Evolutionary conservation across 2,888 invertebrate species (phyloP).

Genomic region (Agrotis clavis): DNA sequence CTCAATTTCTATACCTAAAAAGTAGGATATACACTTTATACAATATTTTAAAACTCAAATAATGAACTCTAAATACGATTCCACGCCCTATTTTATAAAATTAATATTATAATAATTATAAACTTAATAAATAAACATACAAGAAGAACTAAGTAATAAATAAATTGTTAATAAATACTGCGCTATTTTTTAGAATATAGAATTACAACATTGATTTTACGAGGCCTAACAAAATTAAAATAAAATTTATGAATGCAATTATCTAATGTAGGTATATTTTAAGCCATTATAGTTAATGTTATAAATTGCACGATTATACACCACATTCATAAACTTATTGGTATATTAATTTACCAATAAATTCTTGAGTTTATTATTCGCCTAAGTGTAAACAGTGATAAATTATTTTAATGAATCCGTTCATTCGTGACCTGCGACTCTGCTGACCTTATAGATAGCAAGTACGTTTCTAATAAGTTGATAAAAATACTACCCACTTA

Average conservation of each 20-base stretch:
- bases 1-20: not conserved
- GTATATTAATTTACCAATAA: slow-evolving; percentile 46
- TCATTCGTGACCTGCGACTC: slow-evolving; percentile 44
- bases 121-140: no score
- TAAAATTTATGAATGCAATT: not conserved
- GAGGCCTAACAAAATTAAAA: not conserved
- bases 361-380: slow-evolving; percentile 31
- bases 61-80: no score
- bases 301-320: slow-evolving; percentile 21
- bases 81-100: no score
- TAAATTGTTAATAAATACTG: no score
- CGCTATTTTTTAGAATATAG: no score
- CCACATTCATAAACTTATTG: slow-evolving; percentile 23
- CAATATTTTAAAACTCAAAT: no score
- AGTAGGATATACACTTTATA: no score
- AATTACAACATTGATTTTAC: no score
- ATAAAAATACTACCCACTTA: not conserved
- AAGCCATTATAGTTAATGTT: slow-evolving; percentile 3
- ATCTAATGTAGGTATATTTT: not conserved
- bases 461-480: slow-evolving; percentile 27
- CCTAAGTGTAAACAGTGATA: slow-evolving; percentile 42
- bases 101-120: no score
- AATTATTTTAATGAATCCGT: slow-evolving; percentile 35
- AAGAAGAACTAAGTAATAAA: no score
- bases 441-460: slow-evolving; percentile 13